Evolutionary conservation across 2,797 vertebrate species (phyloP).

Genomic region (Scomberomorus guttatus): DNA sequence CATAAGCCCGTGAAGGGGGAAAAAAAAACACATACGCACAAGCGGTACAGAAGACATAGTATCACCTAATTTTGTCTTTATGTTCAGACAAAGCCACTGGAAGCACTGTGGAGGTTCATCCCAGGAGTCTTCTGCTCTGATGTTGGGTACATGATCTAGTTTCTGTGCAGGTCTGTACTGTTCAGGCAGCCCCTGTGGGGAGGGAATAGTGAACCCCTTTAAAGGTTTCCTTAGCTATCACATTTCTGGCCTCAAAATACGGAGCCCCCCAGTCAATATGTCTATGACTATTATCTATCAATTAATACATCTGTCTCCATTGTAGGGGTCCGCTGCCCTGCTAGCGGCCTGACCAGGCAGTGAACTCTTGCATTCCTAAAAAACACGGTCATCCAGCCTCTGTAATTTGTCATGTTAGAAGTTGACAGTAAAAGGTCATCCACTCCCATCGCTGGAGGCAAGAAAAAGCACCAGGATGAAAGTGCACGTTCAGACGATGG

Average conservation of each 20-base stretch:
- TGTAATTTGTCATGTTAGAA: conserved; percentile 90
- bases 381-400: conserved; percentile 87
- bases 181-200: conserved; percentile 60
- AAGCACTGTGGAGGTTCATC: conserved; percentile 63
- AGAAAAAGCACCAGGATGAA: conserved; percentile 88
- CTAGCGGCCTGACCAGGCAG: conserved; percentile 87
- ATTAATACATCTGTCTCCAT: conserved; percentile 88
- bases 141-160: conserved; percentile 74
- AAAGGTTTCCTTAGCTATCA: conserved; percentile 74
- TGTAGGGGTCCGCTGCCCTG: conserved; percentile 82
- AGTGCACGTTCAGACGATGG: conserved; percentile 83
- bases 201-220: conserved; percentile 60
- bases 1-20: conserved; percentile 30
- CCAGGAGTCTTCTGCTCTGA: conserved; percentile 60
- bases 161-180: conserved; percentile 57
- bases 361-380: conserved; percentile 90
- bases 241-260: conserved; percentile 74
- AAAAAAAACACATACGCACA: conserved; percentile 27
- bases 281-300: conserved; percentile 88
- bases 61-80: conserved; percentile 74
- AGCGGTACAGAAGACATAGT: conserved; percentile 51
- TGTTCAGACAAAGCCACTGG: conserved; percentile 70
- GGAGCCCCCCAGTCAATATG: conserved; percentile 75
- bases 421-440: conserved; percentile 91
- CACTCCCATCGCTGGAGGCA: conserved; percentile 88